Conservation (phyloP, 2,888 invertebrate genomes). For the Lasioglossum villosulum region DNA sequence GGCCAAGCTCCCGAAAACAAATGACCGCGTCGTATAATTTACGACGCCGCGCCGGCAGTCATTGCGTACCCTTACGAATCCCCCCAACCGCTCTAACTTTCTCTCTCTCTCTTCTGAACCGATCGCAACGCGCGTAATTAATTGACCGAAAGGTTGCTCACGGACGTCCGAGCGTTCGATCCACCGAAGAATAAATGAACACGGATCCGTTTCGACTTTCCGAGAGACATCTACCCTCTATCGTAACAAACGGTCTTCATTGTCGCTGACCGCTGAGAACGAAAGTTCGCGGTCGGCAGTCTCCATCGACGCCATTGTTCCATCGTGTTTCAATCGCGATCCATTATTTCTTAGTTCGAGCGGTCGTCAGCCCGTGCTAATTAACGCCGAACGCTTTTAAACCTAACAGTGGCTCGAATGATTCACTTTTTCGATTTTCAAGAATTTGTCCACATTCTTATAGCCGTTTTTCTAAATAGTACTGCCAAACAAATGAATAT, state of each 20-base stretch:
- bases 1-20: conserved; percentile 61
- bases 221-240: conserved; percentile 22
- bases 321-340: conserved; percentile 5
- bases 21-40: conserved; percentile 67
- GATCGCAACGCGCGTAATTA: conserved; percentile 63
- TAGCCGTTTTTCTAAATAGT: too few species aligned
- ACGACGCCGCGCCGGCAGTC: conserved; percentile 65
- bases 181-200: conserved; percentile 53
- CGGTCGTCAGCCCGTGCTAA: background rate
- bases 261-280: conserved; percentile 31
- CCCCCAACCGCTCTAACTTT: conserved; percentile 25
- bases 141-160: conserved; percentile 63
- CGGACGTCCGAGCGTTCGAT: conserved; percentile 45
- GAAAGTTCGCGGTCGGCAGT: background rate
- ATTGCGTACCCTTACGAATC: conserved; percentile 44
- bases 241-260: conserved; percentile 39
- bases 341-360: background rate
- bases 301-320: background rate
- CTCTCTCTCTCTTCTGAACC: background rate
- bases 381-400: background rate
- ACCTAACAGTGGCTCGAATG: background rate
- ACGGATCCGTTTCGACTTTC: conserved; percentile 36
- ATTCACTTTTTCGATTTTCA: too few species aligned
- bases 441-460: too few species aligned
- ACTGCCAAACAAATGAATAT: too few species aligned